Evolutionary conservation across 2,113 vertebrate species (phyloP), one percentile per base, ranked within the genome.

Genomic region (Empidonax alnorum): DNA sequence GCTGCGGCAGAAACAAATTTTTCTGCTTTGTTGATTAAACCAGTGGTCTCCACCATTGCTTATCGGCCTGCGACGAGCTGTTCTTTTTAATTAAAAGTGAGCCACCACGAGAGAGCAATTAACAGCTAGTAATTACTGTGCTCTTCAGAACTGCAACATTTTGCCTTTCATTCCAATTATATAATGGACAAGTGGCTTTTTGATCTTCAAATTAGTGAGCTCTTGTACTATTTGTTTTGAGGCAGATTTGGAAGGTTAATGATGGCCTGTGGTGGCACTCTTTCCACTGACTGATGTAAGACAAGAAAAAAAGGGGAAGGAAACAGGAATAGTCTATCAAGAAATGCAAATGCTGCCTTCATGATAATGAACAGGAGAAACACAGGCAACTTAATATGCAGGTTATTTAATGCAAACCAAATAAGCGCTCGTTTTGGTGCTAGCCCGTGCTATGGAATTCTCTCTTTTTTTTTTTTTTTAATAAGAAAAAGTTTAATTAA

Each of bases 51-150:
- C 98, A 98, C 98, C 97, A 98, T 97, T 98, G 99, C 99, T 99
- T 99, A 99, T 99, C 99, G 98, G 98, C 97, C 98, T 97, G 98
- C 98, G 82, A 99, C 99, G 99, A 99, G 99, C 99, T 97, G 99
- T 99, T 99, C 98, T 99, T 99, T 99, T 99, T 99, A 99, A 99
- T 99, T 99, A 99, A 99, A 99, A 99, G 98, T 98, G 98, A 99
- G 98, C 99, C 99, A 99, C 99, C 98, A 98, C 98, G 98, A 99
- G 99, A 99, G 98, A 98, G 99, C 99, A 99, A 99, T 99, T 99
- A 99, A 99, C 99, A 99, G 98, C 99, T 99, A 98, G 99, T 99
- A 99, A 99, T 99, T 99, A 99, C 98, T 98, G 98, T 98, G 98
- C 98, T 98, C 98, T 99, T 99, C 98, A 99, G 99, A 99, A 99